phyloP scores from a whole-genome alignment of 2,113 vertebrate species.

The Geococcyx californianus region DNA sequence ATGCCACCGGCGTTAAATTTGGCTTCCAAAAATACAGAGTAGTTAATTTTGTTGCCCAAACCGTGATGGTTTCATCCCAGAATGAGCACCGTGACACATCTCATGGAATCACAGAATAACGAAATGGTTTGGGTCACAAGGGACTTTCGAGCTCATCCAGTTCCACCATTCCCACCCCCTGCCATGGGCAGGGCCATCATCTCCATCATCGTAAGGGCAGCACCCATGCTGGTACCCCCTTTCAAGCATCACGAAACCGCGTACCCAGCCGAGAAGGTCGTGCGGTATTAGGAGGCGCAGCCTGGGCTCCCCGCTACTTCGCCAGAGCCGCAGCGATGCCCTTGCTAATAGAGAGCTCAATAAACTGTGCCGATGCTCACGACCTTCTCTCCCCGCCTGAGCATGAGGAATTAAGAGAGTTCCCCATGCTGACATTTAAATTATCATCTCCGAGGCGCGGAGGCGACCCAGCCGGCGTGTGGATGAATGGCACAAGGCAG shows the following conservation, averaged over 20 bases:
- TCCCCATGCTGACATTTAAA: neutral
- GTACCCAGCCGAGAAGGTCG: neutral
- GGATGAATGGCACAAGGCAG: neutral
- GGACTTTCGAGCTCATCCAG: no score
- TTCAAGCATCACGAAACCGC: neutral
- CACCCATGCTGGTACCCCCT: accelerated
- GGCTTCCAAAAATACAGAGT: neutral
- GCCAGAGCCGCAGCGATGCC: accelerated
- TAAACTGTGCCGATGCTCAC: neutral
- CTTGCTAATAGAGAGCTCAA: neutral
- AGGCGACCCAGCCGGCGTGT: neutral
- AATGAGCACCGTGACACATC: neutral
- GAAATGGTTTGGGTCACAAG: no score
- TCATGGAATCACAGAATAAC: neutral
- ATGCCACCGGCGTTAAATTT: accelerated
- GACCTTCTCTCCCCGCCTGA: neutral
- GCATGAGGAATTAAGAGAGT: neutral
- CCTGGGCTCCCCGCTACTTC: neutral
- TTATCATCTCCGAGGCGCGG: neutral
- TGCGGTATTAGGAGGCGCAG: neutral
- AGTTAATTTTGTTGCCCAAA: neutral
- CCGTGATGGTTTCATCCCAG: neutral
- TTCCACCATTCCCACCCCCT: no score
- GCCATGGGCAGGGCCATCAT: neutral
- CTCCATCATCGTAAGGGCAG: neutral